A percentile compares a stretch with the other conserved stretches of the same genome.
These are phyloP conservation scores for Linyphia triangularis DNA, from an alignment of 2,888 invertebrate genomes.

Conservation along the genomic window DNA sequence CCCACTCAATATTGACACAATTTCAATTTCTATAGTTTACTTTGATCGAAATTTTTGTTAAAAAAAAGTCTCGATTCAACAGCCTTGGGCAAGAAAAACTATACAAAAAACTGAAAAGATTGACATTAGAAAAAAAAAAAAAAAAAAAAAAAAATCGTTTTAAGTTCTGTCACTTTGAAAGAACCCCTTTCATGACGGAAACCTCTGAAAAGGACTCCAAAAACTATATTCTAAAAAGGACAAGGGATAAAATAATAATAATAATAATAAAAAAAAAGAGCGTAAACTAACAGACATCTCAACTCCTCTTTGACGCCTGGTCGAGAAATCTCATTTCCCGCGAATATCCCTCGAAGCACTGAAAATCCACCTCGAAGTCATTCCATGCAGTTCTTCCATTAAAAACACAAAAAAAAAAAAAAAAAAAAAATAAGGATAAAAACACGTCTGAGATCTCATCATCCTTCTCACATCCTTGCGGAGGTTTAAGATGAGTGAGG, in stretches of 20 bases:
- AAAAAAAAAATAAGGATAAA: not conserved
- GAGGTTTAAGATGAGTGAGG: not conserved
- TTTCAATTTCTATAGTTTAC: too few species aligned
- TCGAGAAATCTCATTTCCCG: conserved; percentile 3
- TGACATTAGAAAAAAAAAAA: too few species aligned
- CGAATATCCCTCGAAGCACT: not conserved
- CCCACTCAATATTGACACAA: too few species aligned
- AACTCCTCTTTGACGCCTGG: not conserved
- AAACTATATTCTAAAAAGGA: not conserved
- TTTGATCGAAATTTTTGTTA: too few species aligned
- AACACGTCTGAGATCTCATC: not conserved
- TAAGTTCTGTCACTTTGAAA: not conserved
- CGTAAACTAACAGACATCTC: not conserved
- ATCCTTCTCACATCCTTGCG: not conserved
- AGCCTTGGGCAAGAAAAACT: too few species aligned
- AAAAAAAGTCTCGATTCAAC: too few species aligned
- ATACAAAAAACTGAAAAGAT: too few species aligned
- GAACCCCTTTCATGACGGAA: not conserved
- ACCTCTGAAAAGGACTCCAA: not conserved
- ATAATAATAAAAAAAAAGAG: too few species aligned
- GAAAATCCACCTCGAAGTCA: not conserved
- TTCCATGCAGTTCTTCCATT: not conserved
- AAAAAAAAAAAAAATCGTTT: not conserved
- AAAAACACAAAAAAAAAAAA: not conserved
- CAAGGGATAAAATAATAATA: too few species aligned